Percentiles rank a stretch among this genome's conserved stretches.
Evolutionary conservation across 2,888 invertebrate species (phyloP).

Genomic region (Cheilosia scutellata): DNA sequence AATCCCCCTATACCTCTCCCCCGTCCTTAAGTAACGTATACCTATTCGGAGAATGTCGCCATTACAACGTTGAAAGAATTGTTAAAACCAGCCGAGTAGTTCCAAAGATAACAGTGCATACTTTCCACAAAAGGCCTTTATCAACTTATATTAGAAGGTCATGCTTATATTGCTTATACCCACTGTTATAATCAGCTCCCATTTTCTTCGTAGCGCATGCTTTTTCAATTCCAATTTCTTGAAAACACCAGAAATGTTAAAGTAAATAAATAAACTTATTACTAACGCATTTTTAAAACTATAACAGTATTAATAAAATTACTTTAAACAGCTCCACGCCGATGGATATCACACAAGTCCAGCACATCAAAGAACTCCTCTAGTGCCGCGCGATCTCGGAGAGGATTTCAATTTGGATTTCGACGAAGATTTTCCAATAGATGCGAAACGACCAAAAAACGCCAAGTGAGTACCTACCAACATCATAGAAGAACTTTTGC

Average conservation of each 20-base stretch:
- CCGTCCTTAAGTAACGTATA: no score
- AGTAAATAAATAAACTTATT: not conserved
- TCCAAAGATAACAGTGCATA: no score
- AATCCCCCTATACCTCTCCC: no score
- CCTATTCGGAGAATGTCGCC: no score
- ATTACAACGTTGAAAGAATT: no score
- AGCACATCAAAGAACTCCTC: slow-evolving; percentile 89
- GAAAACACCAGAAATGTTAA: slow-evolving; percentile 69
- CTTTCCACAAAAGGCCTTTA: no score
- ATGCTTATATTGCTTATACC: not conserved
- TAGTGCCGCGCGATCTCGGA: slow-evolving; percentile 90
- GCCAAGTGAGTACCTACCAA: slow-evolving; percentile 91
- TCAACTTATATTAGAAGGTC: no score
- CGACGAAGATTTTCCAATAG: slow-evolving; percentile 83
- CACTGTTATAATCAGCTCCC: not conserved
- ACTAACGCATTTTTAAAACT: not conserved
- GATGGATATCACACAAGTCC: slow-evolving; percentile 96
- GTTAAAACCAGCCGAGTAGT: no score
- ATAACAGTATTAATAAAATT: slow-evolving; percentile 10
- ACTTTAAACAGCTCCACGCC: slow-evolving; percentile 89
- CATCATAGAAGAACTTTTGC: slow-evolving; percentile 40
- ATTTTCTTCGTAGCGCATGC: slow-evolving; percentile 36
- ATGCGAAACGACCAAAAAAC: slow-evolving; percentile 90
- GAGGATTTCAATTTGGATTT: slow-evolving; percentile 88
- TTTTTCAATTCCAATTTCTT: slow-evolving; percentile 82